Evolutionary conservation across 2,888 invertebrate species (phyloP).

Genomic region (Onthophagus sagittarius): DNA sequence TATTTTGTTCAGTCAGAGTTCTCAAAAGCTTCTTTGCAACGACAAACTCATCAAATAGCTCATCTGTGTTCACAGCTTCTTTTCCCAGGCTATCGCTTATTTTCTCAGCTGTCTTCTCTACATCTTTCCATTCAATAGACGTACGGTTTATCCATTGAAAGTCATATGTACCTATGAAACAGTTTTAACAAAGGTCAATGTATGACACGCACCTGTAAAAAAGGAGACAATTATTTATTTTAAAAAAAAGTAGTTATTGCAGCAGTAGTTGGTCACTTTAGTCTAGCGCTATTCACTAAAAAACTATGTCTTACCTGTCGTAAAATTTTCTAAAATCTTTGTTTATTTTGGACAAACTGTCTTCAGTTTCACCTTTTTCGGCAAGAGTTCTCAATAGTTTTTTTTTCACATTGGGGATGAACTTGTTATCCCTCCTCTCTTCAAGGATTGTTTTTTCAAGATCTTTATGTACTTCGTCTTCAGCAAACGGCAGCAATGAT

Average conservation of each 20-base stretch:
- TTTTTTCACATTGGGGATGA: neutral
- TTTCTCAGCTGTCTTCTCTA: conserved; percentile 1
- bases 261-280: too few relatives aligned
- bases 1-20: too few relatives aligned
- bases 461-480: conserved; percentile 18
- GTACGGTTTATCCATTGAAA: conserved; percentile 1
- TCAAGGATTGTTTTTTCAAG: conserved; percentile 9
- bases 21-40: conserved; percentile 3
- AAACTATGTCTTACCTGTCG: too few relatives aligned
- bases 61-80: too few relatives aligned
- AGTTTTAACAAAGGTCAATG: neutral
- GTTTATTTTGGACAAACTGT: too few relatives aligned
- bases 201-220: neutral
- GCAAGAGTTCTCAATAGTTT: neutral
- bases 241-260: too few relatives aligned
- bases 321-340: too few relatives aligned
- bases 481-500: conserved; percentile 18
- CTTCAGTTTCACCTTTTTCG: too few relatives aligned
- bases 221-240: neutral
- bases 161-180: neutral
- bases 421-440: too few relatives aligned
- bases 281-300: too few relatives aligned
- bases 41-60: too few relatives aligned
- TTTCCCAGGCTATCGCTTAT: too few relatives aligned
- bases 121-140: neutral